Evolutionary conservation across 2,113 vertebrate genomes (phyloP), one percentile per base, ranked within the genome.

Genomic region (Rhodinocichla rosea): DNA sequence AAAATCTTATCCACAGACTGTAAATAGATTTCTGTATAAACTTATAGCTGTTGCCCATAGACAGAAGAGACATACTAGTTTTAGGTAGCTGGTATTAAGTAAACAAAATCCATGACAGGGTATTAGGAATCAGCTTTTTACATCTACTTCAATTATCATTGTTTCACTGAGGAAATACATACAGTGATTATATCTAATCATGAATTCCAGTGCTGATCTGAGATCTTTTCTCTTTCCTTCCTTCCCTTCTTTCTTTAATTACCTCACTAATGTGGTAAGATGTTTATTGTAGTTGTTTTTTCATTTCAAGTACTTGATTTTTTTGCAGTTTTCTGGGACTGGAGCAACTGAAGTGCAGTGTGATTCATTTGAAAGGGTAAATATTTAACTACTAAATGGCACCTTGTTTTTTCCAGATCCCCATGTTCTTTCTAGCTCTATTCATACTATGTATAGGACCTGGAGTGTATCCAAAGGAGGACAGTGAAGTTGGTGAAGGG

Each of bases 301-400:
- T 85, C 55, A 23, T 79, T 90, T 88, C 71, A 93, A 83, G 71
- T 85, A 64, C 83, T 59, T 71, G 33, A 92, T 78, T 86, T 96
- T 57, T 87, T 88, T 83, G 8, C 56, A 56, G 33, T 64, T 95
- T 92, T 90, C 85, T 86, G 68, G 37, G 24, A 55, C 74, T 57
- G 35, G 20, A 94, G 39, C 70, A 92, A 85, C 67, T 93, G 82
- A 95, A 92, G 63, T 74, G 70, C 59, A 92, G 33, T 63, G 53
- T 63, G 59, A 87, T 69, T 86, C 49, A 78, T 95, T 68, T 91
- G 37, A 78, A 89, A 77, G 56, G 69, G 88, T 92, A 92, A 95
- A 94, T 92, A 94, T 94, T 97, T 95, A 87, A 89, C 60, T 91
- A 49, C 63, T 76, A 52, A 93, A 71, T 81, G 23, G 6, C 37